These are phyloP conservation scores for Dicrostonyx torquatus DNA, from an alignment of 2,797 vertebrate species.

Conservation along the genomic window DNA sequence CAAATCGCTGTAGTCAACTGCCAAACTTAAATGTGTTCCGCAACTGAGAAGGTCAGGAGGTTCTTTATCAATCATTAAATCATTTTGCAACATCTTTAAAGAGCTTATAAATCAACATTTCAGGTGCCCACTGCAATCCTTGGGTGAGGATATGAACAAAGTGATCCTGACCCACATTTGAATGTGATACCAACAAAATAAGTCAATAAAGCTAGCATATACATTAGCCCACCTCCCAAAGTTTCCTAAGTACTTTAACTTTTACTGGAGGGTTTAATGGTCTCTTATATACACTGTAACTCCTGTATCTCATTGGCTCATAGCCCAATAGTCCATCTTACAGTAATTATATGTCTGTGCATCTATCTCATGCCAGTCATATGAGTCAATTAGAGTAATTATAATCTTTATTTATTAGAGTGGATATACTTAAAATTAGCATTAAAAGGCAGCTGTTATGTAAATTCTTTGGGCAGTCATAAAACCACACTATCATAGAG, in stretches of 20 bases:
- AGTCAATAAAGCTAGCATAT: neutral
- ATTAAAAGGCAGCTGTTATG: neutral
- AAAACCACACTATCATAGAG: neutral
- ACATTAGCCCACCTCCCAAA: neutral
- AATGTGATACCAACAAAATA: neutral
- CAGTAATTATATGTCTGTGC: neutral
- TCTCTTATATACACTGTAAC: neutral
- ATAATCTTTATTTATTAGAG: conserved; percentile 5
- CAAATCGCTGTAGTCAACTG: neutral
- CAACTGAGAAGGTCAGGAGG: neutral
- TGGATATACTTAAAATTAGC: neutral
- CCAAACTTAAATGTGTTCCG: neutral
- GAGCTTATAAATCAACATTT: neutral
- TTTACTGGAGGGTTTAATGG: neutral
- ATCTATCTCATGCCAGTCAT: neutral
- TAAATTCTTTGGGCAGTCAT: neutral
- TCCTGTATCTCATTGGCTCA: neutral
- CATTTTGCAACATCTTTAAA: neutral
- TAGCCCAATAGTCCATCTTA: neutral
- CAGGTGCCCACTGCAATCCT: neutral
- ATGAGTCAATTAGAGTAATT: neutral
- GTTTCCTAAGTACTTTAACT: neutral
- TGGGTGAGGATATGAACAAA: neutral
- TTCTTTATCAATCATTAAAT: neutral
- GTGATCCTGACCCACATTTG: neutral